phyloP scores from a whole-genome alignment of 1,140 invertebrate genomes.

The Euura saliciscinereae region DNA sequence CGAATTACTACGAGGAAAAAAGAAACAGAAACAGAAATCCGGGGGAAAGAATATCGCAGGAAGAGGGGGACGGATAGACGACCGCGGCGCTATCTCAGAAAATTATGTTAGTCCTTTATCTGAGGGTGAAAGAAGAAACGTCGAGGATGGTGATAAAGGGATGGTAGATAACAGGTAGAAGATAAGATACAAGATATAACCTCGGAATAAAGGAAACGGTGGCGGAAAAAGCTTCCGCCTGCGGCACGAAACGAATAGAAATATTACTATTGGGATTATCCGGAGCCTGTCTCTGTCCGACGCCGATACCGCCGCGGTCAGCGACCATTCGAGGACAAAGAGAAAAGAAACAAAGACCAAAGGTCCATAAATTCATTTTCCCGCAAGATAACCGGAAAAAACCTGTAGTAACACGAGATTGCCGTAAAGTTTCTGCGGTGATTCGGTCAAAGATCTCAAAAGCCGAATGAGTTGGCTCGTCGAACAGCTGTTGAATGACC shows the following conservation, averaged over 20 bases:
- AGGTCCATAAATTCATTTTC: constrained; percentile 16
- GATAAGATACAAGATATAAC: constrained; percentile 29
- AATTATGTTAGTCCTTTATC: constrained; percentile 48
- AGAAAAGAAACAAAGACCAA: neutral
- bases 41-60: constrained; percentile 15
- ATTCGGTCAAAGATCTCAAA: constrained; percentile 29
- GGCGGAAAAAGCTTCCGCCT: constrained; percentile 32
- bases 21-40: constrained; percentile 11
- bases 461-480: neutral
- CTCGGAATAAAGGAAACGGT: constrained; percentile 38
- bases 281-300: neutral
- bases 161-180: constrained; percentile 33
- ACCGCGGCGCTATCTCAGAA: constrained; percentile 42
- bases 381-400: neutral
- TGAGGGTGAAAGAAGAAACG: constrained; percentile 38
- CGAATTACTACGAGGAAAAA: neutral
- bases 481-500: neutral
- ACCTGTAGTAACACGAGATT: constrained; percentile 12
- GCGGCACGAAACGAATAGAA: constrained; percentile 32
- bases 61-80: neutral
- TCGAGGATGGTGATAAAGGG: constrained; percentile 37
- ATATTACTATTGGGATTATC: constrained; percentile 28
- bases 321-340: neutral
- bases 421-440: too few relatives aligned
- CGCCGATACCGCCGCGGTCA: neutral